Evolutionary conservation across 1,140 invertebrate species (phyloP), one percentile per base, ranked within the genome.

Genomic region (Temnothorax longispinosus): DNA sequence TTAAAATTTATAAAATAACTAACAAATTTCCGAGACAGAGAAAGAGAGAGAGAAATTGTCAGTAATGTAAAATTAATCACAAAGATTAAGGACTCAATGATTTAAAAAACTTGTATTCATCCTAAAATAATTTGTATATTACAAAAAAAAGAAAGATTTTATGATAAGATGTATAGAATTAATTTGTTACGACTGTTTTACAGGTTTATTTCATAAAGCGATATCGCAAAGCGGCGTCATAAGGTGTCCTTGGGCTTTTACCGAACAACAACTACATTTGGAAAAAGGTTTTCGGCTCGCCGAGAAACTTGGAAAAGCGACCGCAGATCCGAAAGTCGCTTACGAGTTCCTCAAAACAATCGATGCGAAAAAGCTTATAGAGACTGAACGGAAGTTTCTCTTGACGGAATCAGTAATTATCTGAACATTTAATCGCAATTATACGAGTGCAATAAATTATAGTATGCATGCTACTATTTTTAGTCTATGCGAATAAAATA

Each of bases 191-290:
- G 3, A 77, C 7, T n/a, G 5, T 91, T 94, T 90, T 32, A 82
- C 91, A 94, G 96, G 96, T 15, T 89, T 96, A n/a, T n/a, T 97
- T 77, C 96, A 96, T 87, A 96, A 96, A 91, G 96, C 95, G 0
- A 97, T 97, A 50, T 75, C 95, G 0, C 96, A 97, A 93, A 97
- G 96, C 87, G 96, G 96, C 13, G 94, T 94, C 13, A 94, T 95
- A 0, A 91, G 88, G 7, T 92, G 89, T 78, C 92, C 94, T 0
- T 96, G 96, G 96, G 92, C 93, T 35, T 58, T 10, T 0, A 7
- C 3, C 21, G 41, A 10, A 15, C 4, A 6, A 41, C 38, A 13
- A n/a, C n/a, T n/a, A n/a, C n/a, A n/a, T n/a, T n/a, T n/a, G n/a
- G n/a, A n/a, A n/a, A n/a, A n/a, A n/a, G n/a, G n/a, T n/a, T n/a